Conservation (phyloP, 2,797 vertebrate genomes). For the Sebastes minor region DNA sequence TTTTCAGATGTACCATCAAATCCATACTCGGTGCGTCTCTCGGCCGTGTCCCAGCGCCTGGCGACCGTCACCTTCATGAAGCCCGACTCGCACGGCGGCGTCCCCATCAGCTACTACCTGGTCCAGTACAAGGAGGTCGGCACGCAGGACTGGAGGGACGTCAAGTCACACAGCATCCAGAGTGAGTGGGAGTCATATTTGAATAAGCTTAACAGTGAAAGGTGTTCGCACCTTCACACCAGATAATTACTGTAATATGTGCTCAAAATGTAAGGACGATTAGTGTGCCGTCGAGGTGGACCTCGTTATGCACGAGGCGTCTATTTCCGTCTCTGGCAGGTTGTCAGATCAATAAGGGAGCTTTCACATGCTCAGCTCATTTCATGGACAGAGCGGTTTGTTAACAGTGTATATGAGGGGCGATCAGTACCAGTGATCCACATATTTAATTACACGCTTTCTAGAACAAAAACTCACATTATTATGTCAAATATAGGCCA, state of each 20-base stretch:
- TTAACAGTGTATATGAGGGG: neutral
- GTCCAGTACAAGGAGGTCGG: slow-evolving; percentile 93
- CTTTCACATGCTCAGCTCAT: neutral
- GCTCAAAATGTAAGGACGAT: neutral
- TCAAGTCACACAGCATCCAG: slow-evolving; percentile 93
- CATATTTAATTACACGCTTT: neutral
- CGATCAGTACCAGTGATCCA: neutral
- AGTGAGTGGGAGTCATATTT: slow-evolving; percentile 84
- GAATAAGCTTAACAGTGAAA: neutral
- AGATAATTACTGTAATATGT: neutral
- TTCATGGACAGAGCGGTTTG: neutral
- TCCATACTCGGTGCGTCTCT: slow-evolving; percentile 90
- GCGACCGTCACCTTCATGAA: slow-evolving; percentile 95
- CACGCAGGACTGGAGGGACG: slow-evolving; percentile 92
- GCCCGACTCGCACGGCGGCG: slow-evolving; percentile 96
- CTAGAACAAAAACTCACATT: neutral
- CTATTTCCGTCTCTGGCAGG: too few relatives aligned
- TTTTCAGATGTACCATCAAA: slow-evolving; percentile 93
- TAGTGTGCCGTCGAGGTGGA: neutral
- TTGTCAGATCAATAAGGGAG: too few relatives aligned
- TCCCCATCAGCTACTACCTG: slow-evolving; percentile 97
- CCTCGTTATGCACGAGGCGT: neutral
- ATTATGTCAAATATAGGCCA: neutral
- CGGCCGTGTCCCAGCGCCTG: slow-evolving; percentile 93
- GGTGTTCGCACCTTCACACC: neutral